Conservation (phyloP, 2,888 invertebrate species). For the Cheilosia soror region DNA sequence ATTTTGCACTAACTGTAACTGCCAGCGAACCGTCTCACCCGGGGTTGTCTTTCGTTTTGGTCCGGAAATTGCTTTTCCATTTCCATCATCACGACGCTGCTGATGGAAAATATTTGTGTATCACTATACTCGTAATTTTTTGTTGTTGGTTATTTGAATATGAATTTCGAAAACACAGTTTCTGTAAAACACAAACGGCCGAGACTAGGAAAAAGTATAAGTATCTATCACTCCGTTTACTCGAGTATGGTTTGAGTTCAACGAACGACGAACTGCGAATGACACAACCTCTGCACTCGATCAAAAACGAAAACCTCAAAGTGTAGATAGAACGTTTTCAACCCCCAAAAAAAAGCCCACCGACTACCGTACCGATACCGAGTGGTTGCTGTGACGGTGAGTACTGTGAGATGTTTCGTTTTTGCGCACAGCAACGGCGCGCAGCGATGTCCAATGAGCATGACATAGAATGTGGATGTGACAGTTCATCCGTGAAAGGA, state of each 20-base stretch:
- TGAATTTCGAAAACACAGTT: constrained; percentile 46
- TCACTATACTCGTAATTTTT: constrained; percentile 29
- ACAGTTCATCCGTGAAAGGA: constrained; percentile 75
- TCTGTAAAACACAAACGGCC: constrained; percentile 37
- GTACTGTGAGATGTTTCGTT: constrained; percentile 55
- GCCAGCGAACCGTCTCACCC: constrained; percentile 29
- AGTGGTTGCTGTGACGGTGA: background rate
- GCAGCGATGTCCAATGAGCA: constrained; percentile 73
- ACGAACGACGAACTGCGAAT: constrained; percentile 75
- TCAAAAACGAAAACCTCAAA: constrained; percentile 72
- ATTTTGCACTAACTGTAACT: constrained; percentile 40
- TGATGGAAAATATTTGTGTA: constrained; percentile 69
- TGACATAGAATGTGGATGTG: constrained; percentile 75
- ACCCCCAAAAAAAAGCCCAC: constrained; percentile 61
- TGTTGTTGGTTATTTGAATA: constrained; percentile 39
- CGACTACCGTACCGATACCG: background rate
- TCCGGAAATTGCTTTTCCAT: constrained; percentile 73
- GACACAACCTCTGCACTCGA: constrained; percentile 75
- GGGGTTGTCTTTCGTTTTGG: constrained; percentile 46
- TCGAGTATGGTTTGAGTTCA: constrained; percentile 71
- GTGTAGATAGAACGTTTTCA: constrained; percentile 68
- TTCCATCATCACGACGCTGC: constrained; percentile 38
- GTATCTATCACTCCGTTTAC: constrained; percentile 13
- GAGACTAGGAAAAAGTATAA: constrained; percentile 2
- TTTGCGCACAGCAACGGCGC: constrained; percentile 71